These are phyloP conservation scores for Delia radicum DNA, from an alignment of 1,140 invertebrate species.

Conservation along the genomic window DNA sequence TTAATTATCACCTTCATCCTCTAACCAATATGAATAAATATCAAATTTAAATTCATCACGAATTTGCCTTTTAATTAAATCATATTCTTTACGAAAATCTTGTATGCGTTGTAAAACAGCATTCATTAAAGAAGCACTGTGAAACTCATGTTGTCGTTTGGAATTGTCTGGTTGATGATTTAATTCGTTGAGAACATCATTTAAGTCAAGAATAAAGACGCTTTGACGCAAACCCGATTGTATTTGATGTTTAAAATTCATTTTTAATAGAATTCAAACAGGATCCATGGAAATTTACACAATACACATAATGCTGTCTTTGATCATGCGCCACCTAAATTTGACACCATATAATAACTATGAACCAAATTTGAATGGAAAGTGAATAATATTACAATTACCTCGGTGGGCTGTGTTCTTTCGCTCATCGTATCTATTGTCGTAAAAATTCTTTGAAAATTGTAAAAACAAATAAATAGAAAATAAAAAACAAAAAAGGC, in stretches of 20 bases:
- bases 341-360: too few species aligned
- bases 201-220: conserved; percentile 9
- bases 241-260: conserved; percentile 14
- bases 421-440: too few species aligned
- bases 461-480: too few species aligned
- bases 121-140: neutral
- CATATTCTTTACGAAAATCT: neutral
- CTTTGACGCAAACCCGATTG: neutral
- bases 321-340: too few species aligned
- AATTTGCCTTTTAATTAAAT: neutral
- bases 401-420: too few species aligned
- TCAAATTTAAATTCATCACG: conserved; percentile 15
- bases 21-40: conserved; percentile 19
- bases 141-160: neutral
- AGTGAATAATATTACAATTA: too few species aligned
- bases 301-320: too few species aligned
- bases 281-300: conserved; percentile 10
- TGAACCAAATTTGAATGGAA: too few species aligned
- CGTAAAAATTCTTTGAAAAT: too few species aligned
- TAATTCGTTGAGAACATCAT: neutral
- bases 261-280: neutral
- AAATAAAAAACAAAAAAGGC: too few species aligned
- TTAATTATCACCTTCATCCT: neutral
- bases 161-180: neutral
- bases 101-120: neutral